Conservation (phyloP, 2,113 vertebrate species). For the Crotalus helleri region DNA sequence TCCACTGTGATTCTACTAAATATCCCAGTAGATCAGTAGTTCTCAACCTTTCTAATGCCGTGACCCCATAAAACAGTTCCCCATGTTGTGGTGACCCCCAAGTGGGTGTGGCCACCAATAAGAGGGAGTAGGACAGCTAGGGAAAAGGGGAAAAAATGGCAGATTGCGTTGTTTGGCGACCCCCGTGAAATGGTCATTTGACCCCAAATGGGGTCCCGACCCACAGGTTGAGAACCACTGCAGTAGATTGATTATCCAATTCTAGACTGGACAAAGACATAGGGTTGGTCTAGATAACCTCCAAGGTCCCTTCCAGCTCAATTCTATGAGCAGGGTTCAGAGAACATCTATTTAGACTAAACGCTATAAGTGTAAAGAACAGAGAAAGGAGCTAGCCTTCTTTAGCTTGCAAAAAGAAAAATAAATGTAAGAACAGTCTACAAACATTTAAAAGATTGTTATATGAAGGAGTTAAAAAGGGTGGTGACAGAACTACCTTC, state of each 20-base stretch:
- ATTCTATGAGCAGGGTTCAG: neutral
- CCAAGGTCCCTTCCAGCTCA: no score
- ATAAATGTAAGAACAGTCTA: neutral
- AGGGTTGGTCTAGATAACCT: no score
- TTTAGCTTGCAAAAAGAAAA: neutral
- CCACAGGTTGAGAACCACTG: no score
- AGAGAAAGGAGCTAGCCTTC: neutral
- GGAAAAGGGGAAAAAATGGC: no score
- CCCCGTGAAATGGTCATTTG: no score
- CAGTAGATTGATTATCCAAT: neutral
- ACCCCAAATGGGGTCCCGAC: no score
- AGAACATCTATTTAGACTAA: neutral
- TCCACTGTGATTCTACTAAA: neutral
- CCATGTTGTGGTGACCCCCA: no score
- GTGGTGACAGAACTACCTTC: neutral
- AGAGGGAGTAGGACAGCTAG: no score
- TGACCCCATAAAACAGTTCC: no score
- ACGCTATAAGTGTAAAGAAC: neutral
- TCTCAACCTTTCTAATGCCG: no score
- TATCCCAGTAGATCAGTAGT: neutral
- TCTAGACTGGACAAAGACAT: fast-evolving
- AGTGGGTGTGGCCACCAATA: no score
- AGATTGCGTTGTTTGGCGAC: no score
- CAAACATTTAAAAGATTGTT: neutral
- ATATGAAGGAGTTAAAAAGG: neutral